Percentiles rank a stretch among this genome's conserved stretches.
phyloP scores from a whole-genome alignment of 92 coral and sea anemone species.

The Nematostella vectensis region DNA sequence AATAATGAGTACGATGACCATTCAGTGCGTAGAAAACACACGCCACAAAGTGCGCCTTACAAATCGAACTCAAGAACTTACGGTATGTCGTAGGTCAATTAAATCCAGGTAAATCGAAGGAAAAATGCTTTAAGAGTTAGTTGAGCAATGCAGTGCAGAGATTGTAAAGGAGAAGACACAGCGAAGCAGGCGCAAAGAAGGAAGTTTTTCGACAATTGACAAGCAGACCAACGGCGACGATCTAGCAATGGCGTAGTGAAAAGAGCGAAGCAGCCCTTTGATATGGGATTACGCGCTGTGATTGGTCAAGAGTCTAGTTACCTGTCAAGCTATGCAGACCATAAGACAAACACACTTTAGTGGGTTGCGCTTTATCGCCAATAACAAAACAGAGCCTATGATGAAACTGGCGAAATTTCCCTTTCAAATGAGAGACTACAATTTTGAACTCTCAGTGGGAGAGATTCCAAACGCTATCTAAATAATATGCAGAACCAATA shows the following conservation, averaged over 20 bases:
- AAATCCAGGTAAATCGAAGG: not conserved
- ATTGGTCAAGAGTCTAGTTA: conserved; percentile 8
- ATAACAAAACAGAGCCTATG: too few relatives aligned
- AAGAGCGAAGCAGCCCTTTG: conserved; percentile 14
- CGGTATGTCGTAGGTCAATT: not conserved
- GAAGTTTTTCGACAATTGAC: conserved; percentile 18
- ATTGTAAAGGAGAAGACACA: conserved; percentile 12
- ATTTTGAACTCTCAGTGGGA: too few relatives aligned
- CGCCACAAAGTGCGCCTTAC: conserved; percentile 2
- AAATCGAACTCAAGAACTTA: not conserved
- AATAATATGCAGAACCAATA: too few relatives aligned
- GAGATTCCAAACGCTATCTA: too few relatives aligned
- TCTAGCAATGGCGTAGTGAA: conserved; percentile 42
- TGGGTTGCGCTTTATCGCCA: too few relatives aligned
- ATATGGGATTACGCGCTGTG: conserved; percentile 31
- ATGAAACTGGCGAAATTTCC: too few relatives aligned
- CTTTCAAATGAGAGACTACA: too few relatives aligned
- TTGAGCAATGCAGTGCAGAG: conserved; percentile 22
- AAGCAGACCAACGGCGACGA: conserved; percentile 17
- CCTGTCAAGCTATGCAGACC: not conserved
- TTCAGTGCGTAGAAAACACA: not conserved
- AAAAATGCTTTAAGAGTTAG: not conserved
- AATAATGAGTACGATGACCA: too few relatives aligned
- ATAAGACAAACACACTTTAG: not conserved
- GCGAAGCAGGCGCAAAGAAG: conserved; percentile 35